Evolutionary conservation across 1,140 invertebrate species (phyloP).

Genomic region (Antheraea pernyi): DNA sequence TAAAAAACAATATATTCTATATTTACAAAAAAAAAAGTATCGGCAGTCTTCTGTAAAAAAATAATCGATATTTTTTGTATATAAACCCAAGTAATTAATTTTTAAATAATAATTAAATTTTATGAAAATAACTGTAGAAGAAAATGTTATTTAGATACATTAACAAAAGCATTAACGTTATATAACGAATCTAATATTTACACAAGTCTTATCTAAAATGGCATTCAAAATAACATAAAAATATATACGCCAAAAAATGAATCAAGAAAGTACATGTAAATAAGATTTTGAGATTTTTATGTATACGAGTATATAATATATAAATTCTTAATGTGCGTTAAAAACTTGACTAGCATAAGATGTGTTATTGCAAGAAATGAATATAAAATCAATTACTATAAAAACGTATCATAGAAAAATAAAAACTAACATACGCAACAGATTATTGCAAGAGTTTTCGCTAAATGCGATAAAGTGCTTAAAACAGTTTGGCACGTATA

Average conservation of each 20-base stretch:
- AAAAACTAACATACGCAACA: constrained; percentile 34
- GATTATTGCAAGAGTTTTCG: constrained; percentile 58
- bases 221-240: constrained; percentile 66
- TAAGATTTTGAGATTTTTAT: constrained; percentile 17
- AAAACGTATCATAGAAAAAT: constrained; percentile 6
- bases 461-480: constrained; percentile 68
- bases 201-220: constrained; percentile 71
- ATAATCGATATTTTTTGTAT: constrained; percentile 31
- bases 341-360: constrained; percentile 74
- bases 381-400: constrained; percentile 22
- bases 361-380: constrained; percentile 72
- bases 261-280: constrained; percentile 44
- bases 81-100: constrained; percentile 25
- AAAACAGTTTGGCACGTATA: constrained; percentile 71
- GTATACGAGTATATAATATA: constrained; percentile 8
- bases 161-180: constrained; percentile 57
- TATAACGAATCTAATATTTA: constrained; percentile 55
- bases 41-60: constrained; percentile 70
- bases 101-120: background rate
- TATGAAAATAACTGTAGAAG: background rate
- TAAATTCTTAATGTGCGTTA: constrained; percentile 58
- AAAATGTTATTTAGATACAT: constrained; percentile 28
- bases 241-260: constrained; percentile 42
- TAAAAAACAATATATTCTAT: constrained; percentile 26
- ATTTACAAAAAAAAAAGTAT: constrained; percentile 62